Conservation (phyloP, 2,888 invertebrate species). For the Andrena bucephala region DNA sequence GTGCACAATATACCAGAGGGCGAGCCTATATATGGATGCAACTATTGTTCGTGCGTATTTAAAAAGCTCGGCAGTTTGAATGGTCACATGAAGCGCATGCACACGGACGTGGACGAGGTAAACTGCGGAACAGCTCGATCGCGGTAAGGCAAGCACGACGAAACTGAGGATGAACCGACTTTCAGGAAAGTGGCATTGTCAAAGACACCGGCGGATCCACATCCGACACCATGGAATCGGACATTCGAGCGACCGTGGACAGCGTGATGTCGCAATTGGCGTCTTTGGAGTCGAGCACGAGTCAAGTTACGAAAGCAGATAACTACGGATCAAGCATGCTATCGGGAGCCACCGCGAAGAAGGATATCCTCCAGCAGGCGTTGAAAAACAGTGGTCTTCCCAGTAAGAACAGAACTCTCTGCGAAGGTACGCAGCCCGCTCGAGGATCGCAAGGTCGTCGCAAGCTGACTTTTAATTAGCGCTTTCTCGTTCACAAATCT, state of each 20-base stretch:
- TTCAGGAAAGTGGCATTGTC: constrained; percentile 41
- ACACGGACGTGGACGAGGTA: constrained; percentile 81
- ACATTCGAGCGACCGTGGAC: constrained; percentile 78
- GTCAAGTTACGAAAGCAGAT: constrained; percentile 45
- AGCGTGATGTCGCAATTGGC: constrained; percentile 79
- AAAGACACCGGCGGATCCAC: constrained; percentile 60
- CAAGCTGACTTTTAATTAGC: constrained; percentile 12
- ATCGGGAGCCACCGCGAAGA: constrained; percentile 50
- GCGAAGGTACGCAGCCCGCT: constrained; percentile 9
- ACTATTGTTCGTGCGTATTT: constrained; percentile 89
- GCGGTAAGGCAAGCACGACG: neutral
- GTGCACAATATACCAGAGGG: constrained; percentile 88
- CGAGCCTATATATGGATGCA: constrained; percentile 87
- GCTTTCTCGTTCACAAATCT: neutral
- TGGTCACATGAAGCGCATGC: constrained; percentile 89
- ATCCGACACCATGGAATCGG: constrained; percentile 74
- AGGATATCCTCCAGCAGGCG: constrained; percentile 86
- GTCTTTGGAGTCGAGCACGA: constrained; percentile 72
- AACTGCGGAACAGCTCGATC: neutral
- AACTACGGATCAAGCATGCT: neutral
- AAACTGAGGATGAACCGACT: neutral
- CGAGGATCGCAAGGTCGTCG: neutral
- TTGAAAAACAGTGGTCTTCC: constrained; percentile 82
- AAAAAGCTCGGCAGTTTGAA: constrained; percentile 89
- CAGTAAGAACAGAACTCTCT: constrained; percentile 70